Percentiles rank a stretch among this genome's conserved stretches.
Evolutionary conservation across 1,140 invertebrate genomes (phyloP).

Genomic region (Drosophila persimilis): DNA sequence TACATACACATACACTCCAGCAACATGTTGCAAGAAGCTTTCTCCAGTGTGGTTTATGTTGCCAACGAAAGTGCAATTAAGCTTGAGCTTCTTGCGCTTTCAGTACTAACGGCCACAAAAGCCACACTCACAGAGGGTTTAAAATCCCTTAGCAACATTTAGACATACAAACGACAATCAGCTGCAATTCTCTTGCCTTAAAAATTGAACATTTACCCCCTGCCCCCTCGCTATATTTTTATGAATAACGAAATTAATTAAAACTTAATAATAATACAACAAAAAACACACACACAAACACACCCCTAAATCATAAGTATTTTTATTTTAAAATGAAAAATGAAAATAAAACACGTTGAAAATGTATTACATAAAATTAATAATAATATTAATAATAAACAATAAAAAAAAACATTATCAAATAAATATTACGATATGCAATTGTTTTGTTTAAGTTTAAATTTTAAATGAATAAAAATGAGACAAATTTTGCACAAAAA

Average conservation of each 20-base stretch:
- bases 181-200: constrained; percentile 77
- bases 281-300: constrained; percentile 22
- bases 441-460: constrained; percentile 80
- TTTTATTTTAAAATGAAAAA: constrained; percentile 71
- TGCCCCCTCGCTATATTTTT: constrained; percentile 40
- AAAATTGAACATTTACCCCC: constrained; percentile 36
- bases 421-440: constrained; percentile 56
- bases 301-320: constrained; percentile 59
- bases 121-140: background rate
- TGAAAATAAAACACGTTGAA: constrained; percentile 63
- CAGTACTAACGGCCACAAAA: constrained; percentile 18
- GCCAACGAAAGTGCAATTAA: constrained; percentile 71
- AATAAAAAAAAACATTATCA: constrained; percentile 58
- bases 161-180: constrained; percentile 32
- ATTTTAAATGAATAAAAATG: constrained; percentile 53
- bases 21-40: constrained; percentile 18
- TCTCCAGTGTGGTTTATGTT: constrained; percentile 18
- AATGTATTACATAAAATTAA: constrained; percentile 79
- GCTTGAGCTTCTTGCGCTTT: constrained; percentile 73
- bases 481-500: constrained; percentile 21
- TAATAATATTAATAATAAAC: constrained; percentile 44
- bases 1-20: background rate
- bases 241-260: constrained; percentile 72
- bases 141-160: constrained; percentile 14
- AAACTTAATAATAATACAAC: constrained; percentile 65